Conservation (phyloP, 2,113 vertebrate species). For the Proterorhinus semilunaris region DNA sequence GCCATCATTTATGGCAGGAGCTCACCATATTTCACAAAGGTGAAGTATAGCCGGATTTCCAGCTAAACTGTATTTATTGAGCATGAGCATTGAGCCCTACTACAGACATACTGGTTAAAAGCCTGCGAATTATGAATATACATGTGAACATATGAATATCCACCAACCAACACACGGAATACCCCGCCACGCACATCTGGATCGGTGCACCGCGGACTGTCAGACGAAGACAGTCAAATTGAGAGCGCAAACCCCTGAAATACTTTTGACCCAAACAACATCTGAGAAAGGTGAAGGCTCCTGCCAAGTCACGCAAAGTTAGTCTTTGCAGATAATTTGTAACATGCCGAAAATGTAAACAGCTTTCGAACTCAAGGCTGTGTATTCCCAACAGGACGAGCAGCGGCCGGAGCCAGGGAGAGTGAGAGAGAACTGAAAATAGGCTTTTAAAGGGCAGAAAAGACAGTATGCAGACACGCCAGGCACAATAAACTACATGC, state of each 20-base stretch:
- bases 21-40: background rate
- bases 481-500: constrained; percentile 25
- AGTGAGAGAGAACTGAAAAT: constrained; percentile 42
- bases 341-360: constrained; percentile 80
- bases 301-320: constrained; percentile 85
- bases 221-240: constrained; percentile 73
- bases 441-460: constrained; percentile 29
- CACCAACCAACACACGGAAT: constrained; percentile 3
- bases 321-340: constrained; percentile 79
- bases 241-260: constrained; percentile 72
- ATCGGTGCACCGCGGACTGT: constrained; percentile 59
- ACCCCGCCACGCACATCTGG: constrained; percentile 74
- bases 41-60: constrained; percentile 1
- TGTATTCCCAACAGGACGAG: constrained; percentile 57
- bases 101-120: constrained; percentile 36
- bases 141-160: constrained; percentile 8
- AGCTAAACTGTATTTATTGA: background rate
- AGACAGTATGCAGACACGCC: constrained; percentile 24
- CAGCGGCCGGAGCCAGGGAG: constrained; percentile 40
- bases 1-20: background rate
- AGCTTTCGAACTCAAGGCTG: constrained; percentile 71
- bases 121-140: constrained; percentile 5
- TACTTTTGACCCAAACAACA: constrained; percentile 77
- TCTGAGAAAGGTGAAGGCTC: constrained; percentile 74
- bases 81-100: constrained; percentile 16